These are phyloP conservation scores for Vanessa tameamea DNA, from an alignment of 1,140 invertebrate species.

Conservation along the genomic window DNA sequence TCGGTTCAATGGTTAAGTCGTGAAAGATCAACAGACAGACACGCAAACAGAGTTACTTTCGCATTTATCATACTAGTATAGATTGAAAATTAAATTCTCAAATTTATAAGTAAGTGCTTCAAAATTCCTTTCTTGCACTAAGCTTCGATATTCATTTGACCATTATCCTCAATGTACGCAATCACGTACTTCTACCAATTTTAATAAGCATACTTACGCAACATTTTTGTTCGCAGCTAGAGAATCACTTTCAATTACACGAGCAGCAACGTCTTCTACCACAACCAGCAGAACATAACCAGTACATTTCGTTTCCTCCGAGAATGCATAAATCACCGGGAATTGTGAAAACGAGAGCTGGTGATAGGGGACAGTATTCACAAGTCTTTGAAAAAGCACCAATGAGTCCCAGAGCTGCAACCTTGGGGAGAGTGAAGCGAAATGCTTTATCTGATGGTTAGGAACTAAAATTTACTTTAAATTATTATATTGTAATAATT, in stretches of 20 bases:
- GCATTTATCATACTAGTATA: too few relatives aligned
- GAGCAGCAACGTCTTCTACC: conserved; percentile 75
- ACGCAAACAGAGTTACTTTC: too few relatives aligned
- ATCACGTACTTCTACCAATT: too few relatives aligned
- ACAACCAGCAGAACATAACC: conserved; percentile 68
- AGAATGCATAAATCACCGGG: conserved; percentile 57
- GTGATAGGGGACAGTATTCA: conserved; percentile 71
- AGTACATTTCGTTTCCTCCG: conserved; percentile 75
- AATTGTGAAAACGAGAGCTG: conserved; percentile 64
- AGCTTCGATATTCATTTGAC: too few relatives aligned
- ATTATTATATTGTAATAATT: too few relatives aligned
- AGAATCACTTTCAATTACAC: conserved; percentile 77
- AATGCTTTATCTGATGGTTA: conserved; percentile 65
- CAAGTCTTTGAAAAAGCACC: conserved; percentile 77
- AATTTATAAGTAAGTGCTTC: too few relatives aligned
- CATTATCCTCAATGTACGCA: too few relatives aligned
- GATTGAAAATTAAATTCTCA: too few relatives aligned
- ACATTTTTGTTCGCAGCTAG: conserved; percentile 48
- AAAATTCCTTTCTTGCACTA: too few relatives aligned
- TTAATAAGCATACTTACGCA: too few relatives aligned
- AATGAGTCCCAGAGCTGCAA: conserved; percentile 66
- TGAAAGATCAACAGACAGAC: too few relatives aligned
- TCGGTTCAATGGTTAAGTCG: too few relatives aligned
- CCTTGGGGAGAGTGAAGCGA: conserved; percentile 70
- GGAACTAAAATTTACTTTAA: neutral